phyloP scores from a whole-genome alignment of 2,888 invertebrate genomes.

The Itoplectis maculator region DNA sequence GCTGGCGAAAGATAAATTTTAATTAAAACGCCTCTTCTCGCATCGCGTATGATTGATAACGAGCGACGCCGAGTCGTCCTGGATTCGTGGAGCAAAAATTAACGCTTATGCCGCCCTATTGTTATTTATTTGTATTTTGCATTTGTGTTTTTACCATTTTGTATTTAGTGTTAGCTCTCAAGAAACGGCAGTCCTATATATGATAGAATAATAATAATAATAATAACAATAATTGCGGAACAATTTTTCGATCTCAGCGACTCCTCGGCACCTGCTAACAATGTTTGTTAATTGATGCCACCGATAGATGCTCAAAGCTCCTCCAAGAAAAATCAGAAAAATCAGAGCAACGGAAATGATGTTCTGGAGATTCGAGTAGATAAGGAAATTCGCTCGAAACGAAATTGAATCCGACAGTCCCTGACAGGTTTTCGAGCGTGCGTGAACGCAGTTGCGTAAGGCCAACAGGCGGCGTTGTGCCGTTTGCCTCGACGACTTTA shows the following conservation, averaged over 20 bases:
- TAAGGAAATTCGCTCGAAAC: background rate
- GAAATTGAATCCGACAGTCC: background rate
- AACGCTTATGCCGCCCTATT: background rate
- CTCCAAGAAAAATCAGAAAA: background rate
- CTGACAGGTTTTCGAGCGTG: background rate
- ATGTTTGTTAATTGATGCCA: too few species aligned
- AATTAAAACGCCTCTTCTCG: conserved; percentile 4
- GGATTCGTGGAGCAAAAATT: too few species aligned
- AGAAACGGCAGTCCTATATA: too few species aligned
- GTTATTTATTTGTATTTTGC: too few species aligned
- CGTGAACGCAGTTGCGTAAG: background rate
- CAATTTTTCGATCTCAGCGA: too few species aligned
- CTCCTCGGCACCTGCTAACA: too few species aligned
- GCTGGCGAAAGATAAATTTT: conserved; percentile 26
- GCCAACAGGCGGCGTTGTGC: background rate
- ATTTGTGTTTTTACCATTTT: too few species aligned
- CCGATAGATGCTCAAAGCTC: background rate
- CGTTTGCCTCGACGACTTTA: background rate
- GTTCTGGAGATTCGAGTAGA: background rate
- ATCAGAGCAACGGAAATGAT: background rate
- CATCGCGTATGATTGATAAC: background rate
- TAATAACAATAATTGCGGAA: background rate
- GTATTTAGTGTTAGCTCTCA: too few species aligned
- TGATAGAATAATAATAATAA: too few species aligned
- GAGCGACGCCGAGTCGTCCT: background rate